phyloP scores from a whole-genome alignment of 2,797 vertebrate species.

The Uromys caudimaculatus region DNA sequence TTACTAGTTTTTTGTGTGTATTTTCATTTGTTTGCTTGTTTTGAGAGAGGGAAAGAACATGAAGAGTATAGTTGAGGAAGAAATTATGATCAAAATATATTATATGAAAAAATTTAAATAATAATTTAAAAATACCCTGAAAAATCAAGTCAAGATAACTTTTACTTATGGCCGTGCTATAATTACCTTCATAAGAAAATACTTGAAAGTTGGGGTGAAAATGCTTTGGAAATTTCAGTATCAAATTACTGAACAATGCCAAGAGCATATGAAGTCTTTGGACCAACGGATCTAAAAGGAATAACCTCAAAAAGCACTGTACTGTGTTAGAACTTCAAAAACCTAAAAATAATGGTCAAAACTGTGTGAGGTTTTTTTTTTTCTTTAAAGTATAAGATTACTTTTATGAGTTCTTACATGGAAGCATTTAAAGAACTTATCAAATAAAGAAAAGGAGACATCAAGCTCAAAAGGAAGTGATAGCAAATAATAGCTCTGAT shows the following conservation, averaged over 20 bases:
- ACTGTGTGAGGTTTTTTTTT: background rate
- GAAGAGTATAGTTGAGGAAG: background rate
- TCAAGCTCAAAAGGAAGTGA: background rate
- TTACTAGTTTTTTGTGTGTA: background rate
- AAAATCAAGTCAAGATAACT: constrained; percentile 22
- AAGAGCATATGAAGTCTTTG: background rate
- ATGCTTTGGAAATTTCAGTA: background rate
- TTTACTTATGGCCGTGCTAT: background rate
- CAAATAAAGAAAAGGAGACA: background rate
- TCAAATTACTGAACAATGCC: background rate
- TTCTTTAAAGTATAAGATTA: background rate
- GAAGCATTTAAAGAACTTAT: background rate
- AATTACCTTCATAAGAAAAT: background rate
- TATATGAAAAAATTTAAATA: too few species aligned
- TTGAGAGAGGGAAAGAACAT: background rate
- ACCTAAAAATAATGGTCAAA: background rate
- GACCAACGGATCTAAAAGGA: background rate
- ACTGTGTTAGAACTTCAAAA: background rate
- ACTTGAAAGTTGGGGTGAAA: background rate
- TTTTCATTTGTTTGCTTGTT: background rate
- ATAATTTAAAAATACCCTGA: background rate
- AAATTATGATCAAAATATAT: too few species aligned
- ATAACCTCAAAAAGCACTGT: background rate
- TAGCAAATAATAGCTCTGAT: background rate
- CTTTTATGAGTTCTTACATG: background rate